A percentile compares a stretch with the other conserved stretches of the same genome.
Evolutionary conservation across 2,888 invertebrate genomes (phyloP).

Genomic region (Galeopsomyia nigrocyanea): DNA sequence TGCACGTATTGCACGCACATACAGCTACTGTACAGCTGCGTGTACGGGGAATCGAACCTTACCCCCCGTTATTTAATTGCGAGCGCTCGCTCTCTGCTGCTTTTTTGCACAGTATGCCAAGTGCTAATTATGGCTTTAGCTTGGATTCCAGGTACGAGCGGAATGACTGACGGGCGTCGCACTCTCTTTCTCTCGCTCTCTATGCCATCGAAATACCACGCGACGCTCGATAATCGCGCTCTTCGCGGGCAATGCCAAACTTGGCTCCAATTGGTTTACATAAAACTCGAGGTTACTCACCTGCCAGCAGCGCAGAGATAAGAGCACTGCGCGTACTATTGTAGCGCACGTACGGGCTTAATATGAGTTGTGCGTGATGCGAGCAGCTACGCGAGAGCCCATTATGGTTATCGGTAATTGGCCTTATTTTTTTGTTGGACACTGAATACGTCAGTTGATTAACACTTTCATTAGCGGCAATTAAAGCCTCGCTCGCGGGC

Average conservation of each 20-base stretch:
- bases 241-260: no score
- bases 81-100: conserved; percentile 30
- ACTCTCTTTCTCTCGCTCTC: conserved; percentile 32
- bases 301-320: background rate
- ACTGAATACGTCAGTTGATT: conserved; percentile 33
- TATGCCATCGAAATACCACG: no score
- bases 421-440: conserved; percentile 20
- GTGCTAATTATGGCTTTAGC: conserved; percentile 57
- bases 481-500: background rate
- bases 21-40: no score
- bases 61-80: conserved; percentile 14
- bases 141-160: conserved; percentile 56
- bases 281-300: background rate
- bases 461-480: conserved; percentile 40
- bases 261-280: background rate
- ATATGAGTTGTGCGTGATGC: no score
- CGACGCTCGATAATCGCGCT: no score
- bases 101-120: conserved; percentile 44
- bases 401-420: conserved; percentile 5
- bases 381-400: background rate
- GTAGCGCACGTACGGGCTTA: no score
- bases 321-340: no score
- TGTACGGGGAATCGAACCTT: no score
- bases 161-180: conserved; percentile 49
- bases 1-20: no score